These are phyloP conservation scores for Tanypteryx hageni DNA, from an alignment of 2,888 invertebrate species.

Conservation along the genomic window DNA sequence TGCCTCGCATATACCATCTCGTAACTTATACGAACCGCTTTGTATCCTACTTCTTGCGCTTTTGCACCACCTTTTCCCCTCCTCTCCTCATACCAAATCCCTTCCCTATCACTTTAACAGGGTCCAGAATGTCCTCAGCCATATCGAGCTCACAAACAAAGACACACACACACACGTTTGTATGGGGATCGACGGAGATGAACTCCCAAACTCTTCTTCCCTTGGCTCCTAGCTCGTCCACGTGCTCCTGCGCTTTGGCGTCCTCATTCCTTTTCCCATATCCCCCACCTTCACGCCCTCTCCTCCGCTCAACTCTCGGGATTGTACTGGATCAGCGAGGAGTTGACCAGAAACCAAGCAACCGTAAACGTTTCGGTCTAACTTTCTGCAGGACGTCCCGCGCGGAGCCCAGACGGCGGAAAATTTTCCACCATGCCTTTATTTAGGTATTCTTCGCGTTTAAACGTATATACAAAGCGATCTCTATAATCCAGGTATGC, in stretches of 20 bases:
- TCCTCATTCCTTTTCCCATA: background rate
- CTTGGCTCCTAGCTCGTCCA: no score
- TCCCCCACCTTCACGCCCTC: background rate
- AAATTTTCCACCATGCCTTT: background rate
- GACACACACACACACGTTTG: no score
- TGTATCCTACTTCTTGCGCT: background rate
- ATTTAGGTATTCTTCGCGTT: background rate
- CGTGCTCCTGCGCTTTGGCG: no score
- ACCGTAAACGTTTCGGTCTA: slow-evolving; percentile 16
- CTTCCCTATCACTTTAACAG: no score
- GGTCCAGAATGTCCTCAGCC: no score
- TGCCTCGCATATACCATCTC: background rate
- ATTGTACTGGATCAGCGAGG: background rate
- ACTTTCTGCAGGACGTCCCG: background rate
- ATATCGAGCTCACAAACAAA: no score
- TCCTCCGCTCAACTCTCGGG: background rate
- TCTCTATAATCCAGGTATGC: background rate
- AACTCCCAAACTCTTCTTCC: no score
- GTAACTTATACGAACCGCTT: background rate
- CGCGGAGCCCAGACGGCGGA: background rate
- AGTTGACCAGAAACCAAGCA: background rate
- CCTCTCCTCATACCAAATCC: no score
- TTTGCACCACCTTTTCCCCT: no score
- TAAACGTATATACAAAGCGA: background rate
- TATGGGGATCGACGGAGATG: no score